A percentile compares a stretch with the other conserved stretches of the same genome.
phyloP scores from a whole-genome alignment of 2,888 invertebrate species.

The Ennomos erosarius region DNA sequence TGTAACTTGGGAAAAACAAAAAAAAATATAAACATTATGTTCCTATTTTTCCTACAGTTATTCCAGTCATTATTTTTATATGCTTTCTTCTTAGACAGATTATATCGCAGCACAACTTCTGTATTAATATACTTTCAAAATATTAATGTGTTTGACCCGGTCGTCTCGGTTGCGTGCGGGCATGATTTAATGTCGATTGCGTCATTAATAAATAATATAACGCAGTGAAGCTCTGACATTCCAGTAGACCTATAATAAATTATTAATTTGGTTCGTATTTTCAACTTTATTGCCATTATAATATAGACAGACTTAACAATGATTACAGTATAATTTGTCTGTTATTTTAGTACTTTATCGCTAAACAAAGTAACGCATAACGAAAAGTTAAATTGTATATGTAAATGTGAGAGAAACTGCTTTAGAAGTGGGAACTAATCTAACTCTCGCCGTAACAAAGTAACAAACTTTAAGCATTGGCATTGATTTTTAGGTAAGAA shows the following conservation, averaged over 20 bases:
- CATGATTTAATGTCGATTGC: slow-evolving; percentile 22
- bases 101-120: background rate
- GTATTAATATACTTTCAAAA: background rate
- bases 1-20: too few species aligned
- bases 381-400: slow-evolving; percentile 72
- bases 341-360: slow-evolving; percentile 13
- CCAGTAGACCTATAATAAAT: slow-evolving; percentile 4
- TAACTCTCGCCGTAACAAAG: slow-evolving; percentile 42
- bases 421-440: slow-evolving; percentile 52
- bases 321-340: slow-evolving; percentile 4
- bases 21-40: too few species aligned
- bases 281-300: too few species aligned
- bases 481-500: slow-evolving; percentile 41
- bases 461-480: slow-evolving; percentile 43
- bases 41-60: too few species aligned
- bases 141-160: slow-evolving; percentile 13
- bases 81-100: too few species aligned
- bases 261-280: background rate
- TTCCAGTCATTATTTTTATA: too few species aligned
- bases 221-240: slow-evolving; percentile 14
- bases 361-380: slow-evolving; percentile 25
- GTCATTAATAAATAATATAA: slow-evolving; percentile 24
- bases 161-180: slow-evolving; percentile 14
- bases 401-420: slow-evolving; percentile 64
- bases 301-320: background rate